Evolutionary conservation across 2,888 invertebrate genomes (phyloP).

Genomic region (Terebella lapidaria): DNA sequence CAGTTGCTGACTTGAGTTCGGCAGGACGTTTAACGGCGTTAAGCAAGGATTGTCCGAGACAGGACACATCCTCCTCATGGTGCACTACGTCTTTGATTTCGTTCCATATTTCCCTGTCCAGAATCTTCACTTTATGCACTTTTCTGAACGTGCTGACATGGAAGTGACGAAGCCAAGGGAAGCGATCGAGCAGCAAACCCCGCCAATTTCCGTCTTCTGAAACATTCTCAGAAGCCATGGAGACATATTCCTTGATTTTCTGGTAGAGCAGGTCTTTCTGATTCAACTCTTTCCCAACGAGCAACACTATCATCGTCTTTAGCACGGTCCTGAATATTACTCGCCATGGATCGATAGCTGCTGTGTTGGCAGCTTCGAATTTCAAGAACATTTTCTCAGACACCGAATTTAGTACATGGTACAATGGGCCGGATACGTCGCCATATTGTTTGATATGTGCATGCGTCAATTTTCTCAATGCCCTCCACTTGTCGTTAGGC

Average conservation of each 20-base stretch:
- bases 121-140: not conserved
- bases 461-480: constrained; percentile 1
- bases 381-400: not conserved
- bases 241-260: not conserved
- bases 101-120: not conserved
- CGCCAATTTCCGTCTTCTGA: not conserved
- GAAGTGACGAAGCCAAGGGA: constrained; percentile 28
- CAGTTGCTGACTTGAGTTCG: too few relatives aligned
- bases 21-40: not conserved
- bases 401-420: constrained; percentile 5
- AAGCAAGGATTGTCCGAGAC: not conserved
- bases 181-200: constrained; percentile 29
- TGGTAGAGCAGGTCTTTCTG: not conserved
- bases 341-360: constrained; percentile 5
- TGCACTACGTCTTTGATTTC: not conserved
- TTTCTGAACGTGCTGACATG: not conserved
- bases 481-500: not conserved
- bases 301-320: constrained; percentile 3
- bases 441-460: constrained; percentile 5
- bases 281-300: not conserved
- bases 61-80: not conserved
- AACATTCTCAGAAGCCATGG: too few relatives aligned
- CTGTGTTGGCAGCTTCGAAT: not conserved
- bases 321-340: not conserved
- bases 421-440: constrained; percentile 9